A percentile compares a stretch with the other conserved stretches of the same genome.
Conservation (phyloP, 2,113 vertebrate species). For the Etheostoma cragini region DNA sequence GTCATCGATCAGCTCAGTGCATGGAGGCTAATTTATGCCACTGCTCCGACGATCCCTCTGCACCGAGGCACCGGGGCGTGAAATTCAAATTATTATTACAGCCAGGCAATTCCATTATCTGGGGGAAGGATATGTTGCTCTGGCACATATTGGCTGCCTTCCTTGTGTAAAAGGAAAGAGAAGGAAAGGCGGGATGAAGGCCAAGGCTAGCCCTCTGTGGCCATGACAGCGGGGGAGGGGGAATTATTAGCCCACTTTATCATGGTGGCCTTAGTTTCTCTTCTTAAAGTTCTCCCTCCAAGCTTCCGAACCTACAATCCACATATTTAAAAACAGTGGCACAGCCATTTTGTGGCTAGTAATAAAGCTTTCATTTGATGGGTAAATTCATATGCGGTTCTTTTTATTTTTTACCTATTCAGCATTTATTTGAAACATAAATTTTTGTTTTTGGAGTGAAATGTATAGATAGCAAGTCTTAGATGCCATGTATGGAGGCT, state of each 20-base stretch:
- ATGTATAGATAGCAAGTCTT: background rate
- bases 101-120: conserved; percentile 84
- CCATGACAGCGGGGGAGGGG: conserved; percentile 39
- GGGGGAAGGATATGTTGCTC: conserved; percentile 78
- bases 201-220: conserved; percentile 66
- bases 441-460: background rate
- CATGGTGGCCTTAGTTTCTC: conserved; percentile 41
- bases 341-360: conserved; percentile 7
- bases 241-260: conserved; percentile 74
- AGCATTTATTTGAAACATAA: background rate
- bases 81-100: conserved; percentile 88
- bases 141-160: conserved; percentile 79
- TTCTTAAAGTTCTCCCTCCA: background rate
- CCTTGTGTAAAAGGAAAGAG: conserved; percentile 64
- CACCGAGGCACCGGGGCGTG: conserved; percentile 76
- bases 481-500: background rate
- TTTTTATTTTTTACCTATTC: too few relatives aligned
- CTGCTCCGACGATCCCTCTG: conserved; percentile 74
- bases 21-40: conserved; percentile 83
- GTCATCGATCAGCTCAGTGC: conserved; percentile 82
- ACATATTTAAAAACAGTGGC: conserved; percentile 23
- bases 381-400: too few relatives aligned
- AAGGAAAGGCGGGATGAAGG: conserved; percentile 42
- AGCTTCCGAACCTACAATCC: background rate
- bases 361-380: background rate